Conservation (phyloP, 2,113 vertebrate genomes). For the Leptodactylus fuscus region DNA sequence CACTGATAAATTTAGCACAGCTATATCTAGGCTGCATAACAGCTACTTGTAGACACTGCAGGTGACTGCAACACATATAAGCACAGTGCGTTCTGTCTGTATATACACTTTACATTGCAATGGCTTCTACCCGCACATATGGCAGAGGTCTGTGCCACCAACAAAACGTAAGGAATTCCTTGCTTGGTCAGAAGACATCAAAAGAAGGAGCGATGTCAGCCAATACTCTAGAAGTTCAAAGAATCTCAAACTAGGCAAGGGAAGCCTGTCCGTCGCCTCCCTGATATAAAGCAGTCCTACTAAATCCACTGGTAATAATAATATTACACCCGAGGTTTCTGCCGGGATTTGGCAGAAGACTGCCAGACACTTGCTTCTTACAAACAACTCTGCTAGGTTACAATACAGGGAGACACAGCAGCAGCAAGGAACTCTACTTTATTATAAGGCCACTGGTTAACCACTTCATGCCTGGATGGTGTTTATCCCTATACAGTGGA, state of each 20-base stretch:
- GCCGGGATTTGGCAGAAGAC: background rate
- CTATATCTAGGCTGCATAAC: too few species aligned
- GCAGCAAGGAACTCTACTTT: too few species aligned
- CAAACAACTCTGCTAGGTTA: conserved; percentile 12
- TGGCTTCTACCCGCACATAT: background rate
- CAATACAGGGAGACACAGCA: background rate
- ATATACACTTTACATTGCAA: background rate
- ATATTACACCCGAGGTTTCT: conserved; percentile 15
- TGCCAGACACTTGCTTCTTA: background rate
- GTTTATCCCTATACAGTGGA: too few species aligned
- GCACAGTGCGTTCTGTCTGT: too few species aligned
- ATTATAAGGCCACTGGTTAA: background rate
- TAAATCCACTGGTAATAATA: conserved; percentile 4
- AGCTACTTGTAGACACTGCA: too few species aligned
- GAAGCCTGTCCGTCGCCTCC: conserved; percentile 1
- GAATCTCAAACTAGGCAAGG: background rate
- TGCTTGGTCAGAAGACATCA: background rate
- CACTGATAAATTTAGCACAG: too few species aligned
- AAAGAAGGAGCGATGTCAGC: background rate
- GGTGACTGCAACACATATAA: too few species aligned
- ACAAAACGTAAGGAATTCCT: background rate
- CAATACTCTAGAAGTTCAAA: conserved; percentile 21
- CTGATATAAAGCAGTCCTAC: conserved; percentile 31
- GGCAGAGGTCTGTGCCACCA: background rate
- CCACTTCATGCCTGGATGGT: background rate